Conservation (phyloP, 2,797 vertebrate species). For the Pseudochirops cupreus region DNA sequence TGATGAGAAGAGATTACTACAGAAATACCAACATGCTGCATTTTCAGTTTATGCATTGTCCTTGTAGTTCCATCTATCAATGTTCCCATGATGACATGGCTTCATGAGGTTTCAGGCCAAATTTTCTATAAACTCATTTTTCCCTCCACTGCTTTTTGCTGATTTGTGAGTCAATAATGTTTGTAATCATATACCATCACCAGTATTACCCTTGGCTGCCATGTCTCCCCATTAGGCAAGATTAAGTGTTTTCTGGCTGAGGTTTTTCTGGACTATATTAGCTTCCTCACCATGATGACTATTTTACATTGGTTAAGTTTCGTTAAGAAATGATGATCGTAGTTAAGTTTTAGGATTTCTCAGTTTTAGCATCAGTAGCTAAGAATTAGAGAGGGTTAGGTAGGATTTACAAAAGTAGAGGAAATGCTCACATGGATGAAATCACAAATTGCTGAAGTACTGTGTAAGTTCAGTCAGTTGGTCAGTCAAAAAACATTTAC, state of each 20-base stretch:
- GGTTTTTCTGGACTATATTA: not conserved
- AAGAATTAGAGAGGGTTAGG: not conserved
- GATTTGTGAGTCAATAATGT: not conserved
- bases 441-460: not conserved
- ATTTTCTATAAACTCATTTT: not conserved
- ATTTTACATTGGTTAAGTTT: not conserved
- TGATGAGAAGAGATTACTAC: not conserved
- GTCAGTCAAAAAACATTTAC: not conserved
- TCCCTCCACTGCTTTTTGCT: slow-evolving; percentile 5
- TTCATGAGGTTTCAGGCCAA: not conserved
- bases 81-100: not conserved
- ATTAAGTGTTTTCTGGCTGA: not conserved
- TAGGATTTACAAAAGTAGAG: not conserved
- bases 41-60: not conserved
- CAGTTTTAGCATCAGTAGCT: not conserved
- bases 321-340: not conserved
- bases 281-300: not conserved
- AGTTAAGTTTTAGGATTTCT: not conserved
- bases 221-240: not conserved
- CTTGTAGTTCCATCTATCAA: not conserved
- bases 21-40: not conserved
- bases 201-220: not conserved
- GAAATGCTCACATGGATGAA: not conserved
- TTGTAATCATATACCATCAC: not conserved
- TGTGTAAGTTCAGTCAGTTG: not conserved